phyloP scores from a whole-genome alignment of 2,888 invertebrate genomes.

The Parnassius mnemosyne region DNA sequence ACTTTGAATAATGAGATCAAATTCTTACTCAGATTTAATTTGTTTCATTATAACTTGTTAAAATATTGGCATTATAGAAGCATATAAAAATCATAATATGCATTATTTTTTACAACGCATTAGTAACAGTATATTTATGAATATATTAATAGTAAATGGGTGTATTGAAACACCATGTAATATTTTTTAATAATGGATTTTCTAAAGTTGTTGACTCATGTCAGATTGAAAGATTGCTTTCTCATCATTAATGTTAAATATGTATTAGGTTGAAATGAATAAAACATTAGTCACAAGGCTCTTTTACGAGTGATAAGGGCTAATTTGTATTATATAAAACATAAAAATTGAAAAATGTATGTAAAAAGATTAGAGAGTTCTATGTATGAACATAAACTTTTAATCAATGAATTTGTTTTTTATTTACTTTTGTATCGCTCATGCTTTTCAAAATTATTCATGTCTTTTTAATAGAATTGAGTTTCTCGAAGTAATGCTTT shows the following conservation, averaged over 20 bases:
- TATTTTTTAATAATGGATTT: conserved; percentile 63
- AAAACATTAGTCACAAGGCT: conserved; percentile 69
- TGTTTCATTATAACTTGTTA: conserved; percentile 52
- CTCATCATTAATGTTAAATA: conserved; percentile 46
- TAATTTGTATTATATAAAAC: conserved; percentile 71
- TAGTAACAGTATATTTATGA: conserved; percentile 41
- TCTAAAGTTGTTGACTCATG: conserved; percentile 64
- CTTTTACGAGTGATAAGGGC: conserved; percentile 57
- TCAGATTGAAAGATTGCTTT: conserved; percentile 60
- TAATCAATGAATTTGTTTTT: conserved; percentile 53
- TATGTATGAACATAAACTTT: conserved; percentile 67
- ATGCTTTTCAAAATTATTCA: neutral
- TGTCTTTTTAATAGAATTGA: too few species aligned
- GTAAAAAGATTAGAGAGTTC: conserved; percentile 59
- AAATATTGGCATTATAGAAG: conserved; percentile 47
- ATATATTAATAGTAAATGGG: conserved; percentile 48
- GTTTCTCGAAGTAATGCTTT: conserved; percentile 1
- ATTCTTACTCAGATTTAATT: conserved; percentile 44
- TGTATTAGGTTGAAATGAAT: conserved; percentile 53
- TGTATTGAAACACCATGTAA: conserved; percentile 48
- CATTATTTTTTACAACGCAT: conserved; percentile 52
- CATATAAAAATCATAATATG: conserved; percentile 39
- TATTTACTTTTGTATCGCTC: conserved; percentile 48
- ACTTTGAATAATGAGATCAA: conserved; percentile 51
- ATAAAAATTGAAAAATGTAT: conserved; percentile 73